Evolutionary conservation across 2,113 vertebrate genomes (phyloP).

Genomic region (Halcyon senegalensis): DNA sequence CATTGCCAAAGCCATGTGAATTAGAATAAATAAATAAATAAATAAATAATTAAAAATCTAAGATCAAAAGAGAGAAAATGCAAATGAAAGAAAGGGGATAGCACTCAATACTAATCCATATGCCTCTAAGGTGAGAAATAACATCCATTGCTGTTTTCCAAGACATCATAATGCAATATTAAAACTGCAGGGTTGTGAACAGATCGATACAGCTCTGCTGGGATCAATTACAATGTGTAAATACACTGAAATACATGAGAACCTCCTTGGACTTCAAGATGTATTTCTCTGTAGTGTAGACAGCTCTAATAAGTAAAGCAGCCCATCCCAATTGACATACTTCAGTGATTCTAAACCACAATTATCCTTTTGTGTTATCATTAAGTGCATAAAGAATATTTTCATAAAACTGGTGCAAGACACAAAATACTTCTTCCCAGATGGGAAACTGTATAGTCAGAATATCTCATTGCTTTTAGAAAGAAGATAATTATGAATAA

Average conservation of each 20-base stretch:
- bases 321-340: neutral
- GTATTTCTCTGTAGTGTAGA: neutral
- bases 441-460: neutral
- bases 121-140: neutral
- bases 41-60: neutral
- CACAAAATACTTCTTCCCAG: neutral
- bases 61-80: neutral
- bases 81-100: neutral
- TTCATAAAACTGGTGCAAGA: neutral
- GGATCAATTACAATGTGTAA: neutral
- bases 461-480: conserved; percentile 7
- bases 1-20: neutral
- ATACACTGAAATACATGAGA: neutral
- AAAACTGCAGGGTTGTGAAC: neutral
- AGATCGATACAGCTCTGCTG: neutral
- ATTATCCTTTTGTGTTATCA: neutral
- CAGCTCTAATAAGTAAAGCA: neutral
- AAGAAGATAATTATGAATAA: conserved; percentile 28
- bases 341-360: neutral
- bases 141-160: neutral
- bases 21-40: neutral
- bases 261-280: neutral
- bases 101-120: neutral
- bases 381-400: neutral
- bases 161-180: neutral